Conservation (phyloP, 1,140 invertebrate genomes). For the Parapsyche elsis region DNA sequence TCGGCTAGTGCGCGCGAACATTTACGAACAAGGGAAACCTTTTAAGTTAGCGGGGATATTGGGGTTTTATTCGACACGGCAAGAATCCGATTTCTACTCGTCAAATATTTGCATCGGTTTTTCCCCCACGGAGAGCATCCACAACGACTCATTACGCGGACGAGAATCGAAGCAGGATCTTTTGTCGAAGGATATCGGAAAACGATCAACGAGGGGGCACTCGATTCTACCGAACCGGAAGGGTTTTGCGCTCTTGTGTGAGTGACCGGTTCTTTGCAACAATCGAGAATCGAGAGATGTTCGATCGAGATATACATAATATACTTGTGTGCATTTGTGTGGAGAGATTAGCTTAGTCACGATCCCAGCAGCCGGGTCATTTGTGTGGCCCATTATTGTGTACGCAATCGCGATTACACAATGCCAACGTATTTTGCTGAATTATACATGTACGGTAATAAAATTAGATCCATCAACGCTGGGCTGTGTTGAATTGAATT, state of each 20-base stretch:
- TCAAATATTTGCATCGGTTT: too few species aligned
- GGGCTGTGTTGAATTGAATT: not conserved
- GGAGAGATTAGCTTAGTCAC: constrained; percentile 1
- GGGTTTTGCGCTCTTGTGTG: too few species aligned
- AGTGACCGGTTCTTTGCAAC: too few species aligned
- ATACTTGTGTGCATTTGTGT: too few species aligned
- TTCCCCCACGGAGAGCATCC: too few species aligned
- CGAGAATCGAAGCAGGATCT: too few species aligned
- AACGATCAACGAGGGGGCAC: too few species aligned
- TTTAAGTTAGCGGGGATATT: constrained; percentile 7
- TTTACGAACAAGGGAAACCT: constrained; percentile 26
- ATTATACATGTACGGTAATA: constrained; percentile 10
- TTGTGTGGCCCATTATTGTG: not conserved
- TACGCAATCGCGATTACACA: not conserved
- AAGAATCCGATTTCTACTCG: constrained; percentile 2
- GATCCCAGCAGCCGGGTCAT: not conserved
- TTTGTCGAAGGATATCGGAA: too few species aligned
- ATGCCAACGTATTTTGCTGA: not conserved
- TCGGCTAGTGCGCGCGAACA: too few species aligned
- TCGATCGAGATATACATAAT: not conserved
- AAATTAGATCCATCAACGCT: not conserved
- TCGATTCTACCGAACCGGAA: too few species aligned
- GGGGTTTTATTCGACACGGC: constrained; percentile 9
- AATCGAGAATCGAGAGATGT: not conserved
- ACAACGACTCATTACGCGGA: too few species aligned